A percentile compares a stretch with the other conserved stretches of the same genome.
Conservation (phyloP, 2,113 vertebrate genomes). For the Hystrix brachyura region DNA sequence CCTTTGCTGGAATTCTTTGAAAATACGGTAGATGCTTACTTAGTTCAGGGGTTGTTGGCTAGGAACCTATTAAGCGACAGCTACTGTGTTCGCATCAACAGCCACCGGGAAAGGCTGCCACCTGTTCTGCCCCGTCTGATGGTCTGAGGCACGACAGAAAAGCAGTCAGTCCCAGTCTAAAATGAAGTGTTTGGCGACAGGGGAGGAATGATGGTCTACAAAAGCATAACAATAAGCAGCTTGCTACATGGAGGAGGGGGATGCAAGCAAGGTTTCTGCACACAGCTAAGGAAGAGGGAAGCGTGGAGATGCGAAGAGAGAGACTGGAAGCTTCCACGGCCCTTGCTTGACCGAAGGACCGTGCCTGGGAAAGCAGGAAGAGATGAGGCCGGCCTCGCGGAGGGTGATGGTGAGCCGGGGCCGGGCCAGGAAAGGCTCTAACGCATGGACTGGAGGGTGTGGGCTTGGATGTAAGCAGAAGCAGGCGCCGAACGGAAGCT, state of each 20-base stretch:
- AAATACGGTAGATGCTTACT: constrained; percentile 3
- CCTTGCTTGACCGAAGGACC: background rate
- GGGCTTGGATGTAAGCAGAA: background rate
- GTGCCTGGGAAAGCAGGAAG: background rate
- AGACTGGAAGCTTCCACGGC: background rate
- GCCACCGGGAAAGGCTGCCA: background rate
- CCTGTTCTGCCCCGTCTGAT: background rate
- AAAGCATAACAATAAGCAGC: background rate
- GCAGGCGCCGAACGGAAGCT: background rate
- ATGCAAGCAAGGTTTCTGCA: background rate
- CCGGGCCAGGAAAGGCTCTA: background rate
- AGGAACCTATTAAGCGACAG: background rate
- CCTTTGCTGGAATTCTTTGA: background rate
- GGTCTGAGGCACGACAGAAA: background rate
- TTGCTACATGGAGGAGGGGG: background rate
- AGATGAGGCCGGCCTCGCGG: background rate
- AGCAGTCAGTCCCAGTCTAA: background rate
- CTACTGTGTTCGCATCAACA: background rate
- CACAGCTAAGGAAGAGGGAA: background rate
- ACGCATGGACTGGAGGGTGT: background rate
- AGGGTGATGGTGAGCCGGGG: no score
- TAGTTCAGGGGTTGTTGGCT: background rate
- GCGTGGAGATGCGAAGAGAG: background rate
- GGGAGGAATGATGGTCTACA: background rate
- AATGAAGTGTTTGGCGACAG: background rate